Conservation (phyloP, 1,140 invertebrate genomes). For the Trachelipus rathkii region DNA sequence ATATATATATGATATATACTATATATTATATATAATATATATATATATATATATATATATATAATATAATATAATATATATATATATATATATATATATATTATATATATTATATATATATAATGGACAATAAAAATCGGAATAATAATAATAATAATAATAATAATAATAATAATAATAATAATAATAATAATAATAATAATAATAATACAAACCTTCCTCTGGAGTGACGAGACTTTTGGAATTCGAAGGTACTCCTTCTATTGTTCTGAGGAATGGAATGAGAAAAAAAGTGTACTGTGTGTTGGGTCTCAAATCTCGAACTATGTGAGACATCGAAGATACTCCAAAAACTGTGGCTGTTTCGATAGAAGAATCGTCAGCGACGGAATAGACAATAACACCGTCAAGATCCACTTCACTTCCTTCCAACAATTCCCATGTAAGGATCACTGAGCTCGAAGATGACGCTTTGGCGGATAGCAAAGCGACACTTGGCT, state of each 20-base stretch:
- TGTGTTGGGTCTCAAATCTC: conserved; percentile 48
- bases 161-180: not conserved
- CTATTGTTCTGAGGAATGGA: conserved; percentile 71
- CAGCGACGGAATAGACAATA: conserved; percentile 34
- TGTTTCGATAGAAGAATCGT: conserved; percentile 1
- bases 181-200: not conserved
- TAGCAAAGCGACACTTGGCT: conserved; percentile 18
- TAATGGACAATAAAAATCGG: no score
- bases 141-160: not conserved
- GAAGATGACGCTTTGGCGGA: conserved; percentile 22
- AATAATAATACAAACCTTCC: conserved; percentile 59
- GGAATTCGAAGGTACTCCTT: conserved; percentile 72
- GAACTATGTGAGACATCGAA: conserved; percentile 33
- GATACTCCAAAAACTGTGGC: conserved; percentile 41
- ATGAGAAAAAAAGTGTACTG: conserved; percentile 73
- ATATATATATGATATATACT: no score
- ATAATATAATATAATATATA: no score
- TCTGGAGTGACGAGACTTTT: conserved; percentile 64
- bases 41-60: no score
- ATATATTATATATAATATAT: no score
- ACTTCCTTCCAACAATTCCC: conserved; percentile 29
- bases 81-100: not conserved
- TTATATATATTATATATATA: no score
- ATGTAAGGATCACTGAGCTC: conserved; percentile 30
- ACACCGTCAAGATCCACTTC: conserved; percentile 31